phyloP scores from a whole-genome alignment of 2,113 vertebrate genomes.

The Octodon degus region DNA sequence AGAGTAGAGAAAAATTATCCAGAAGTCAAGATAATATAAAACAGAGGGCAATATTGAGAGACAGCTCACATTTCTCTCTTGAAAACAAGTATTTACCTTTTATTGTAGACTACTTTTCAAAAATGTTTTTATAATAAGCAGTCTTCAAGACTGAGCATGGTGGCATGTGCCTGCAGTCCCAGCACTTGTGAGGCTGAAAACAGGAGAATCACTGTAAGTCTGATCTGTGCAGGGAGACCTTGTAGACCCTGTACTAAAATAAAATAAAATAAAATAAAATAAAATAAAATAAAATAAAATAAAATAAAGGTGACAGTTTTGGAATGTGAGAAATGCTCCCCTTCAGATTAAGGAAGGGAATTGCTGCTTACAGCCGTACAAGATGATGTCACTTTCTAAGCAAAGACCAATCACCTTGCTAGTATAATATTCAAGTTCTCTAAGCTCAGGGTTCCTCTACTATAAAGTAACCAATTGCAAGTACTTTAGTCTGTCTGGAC shows the following conservation, averaged over 20 bases:
- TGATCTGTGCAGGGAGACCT: too few relatives aligned
- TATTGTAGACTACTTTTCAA: slow-evolving; percentile 30
- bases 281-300: too few relatives aligned
- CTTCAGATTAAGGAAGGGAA: not conserved
- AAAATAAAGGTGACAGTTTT: not conserved
- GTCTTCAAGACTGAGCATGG: not conserved
- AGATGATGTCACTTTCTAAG: not conserved
- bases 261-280: too few relatives aligned
- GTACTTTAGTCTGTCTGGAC: not conserved
- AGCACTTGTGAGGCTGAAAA: too few relatives aligned
- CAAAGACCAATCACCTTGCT: not conserved
- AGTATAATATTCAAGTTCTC: not conserved
- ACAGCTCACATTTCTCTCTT: not conserved
- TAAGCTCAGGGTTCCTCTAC: not conserved
- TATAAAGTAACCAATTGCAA: not conserved
- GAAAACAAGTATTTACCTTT: slow-evolving; percentile 5
- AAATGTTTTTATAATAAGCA: not conserved
- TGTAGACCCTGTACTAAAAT: too few relatives aligned
- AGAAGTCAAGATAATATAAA: not conserved
- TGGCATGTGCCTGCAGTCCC: too few relatives aligned
- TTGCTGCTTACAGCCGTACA: not conserved
- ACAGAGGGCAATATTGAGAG: not conserved
- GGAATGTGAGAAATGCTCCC: not conserved
- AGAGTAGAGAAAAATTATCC: not conserved
- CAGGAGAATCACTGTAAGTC: too few relatives aligned